phyloP scores from a whole-genome alignment of 1,140 invertebrate genomes.

The Micrasema minimum region DNA sequence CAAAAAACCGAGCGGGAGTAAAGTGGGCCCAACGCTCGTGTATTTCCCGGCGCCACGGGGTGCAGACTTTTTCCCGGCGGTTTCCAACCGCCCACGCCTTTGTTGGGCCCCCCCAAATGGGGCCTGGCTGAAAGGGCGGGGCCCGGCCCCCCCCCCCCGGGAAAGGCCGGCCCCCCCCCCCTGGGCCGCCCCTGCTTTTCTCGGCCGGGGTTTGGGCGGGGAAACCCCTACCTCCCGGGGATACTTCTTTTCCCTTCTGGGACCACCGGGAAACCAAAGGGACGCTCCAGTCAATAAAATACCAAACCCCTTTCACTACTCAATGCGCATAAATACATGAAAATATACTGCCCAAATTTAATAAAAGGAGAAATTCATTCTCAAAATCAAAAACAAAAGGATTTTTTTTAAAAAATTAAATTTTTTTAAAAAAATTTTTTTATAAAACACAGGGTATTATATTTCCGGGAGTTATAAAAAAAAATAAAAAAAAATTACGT shows the following conservation, averaged over 20 bases:
- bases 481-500: too few species aligned
- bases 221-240: conserved; percentile 40
- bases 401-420: too few species aligned
- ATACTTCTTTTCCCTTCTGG: conserved; percentile 37
- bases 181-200: conserved; percentile 35
- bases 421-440: too few species aligned
- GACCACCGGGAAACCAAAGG: conserved; percentile 28
- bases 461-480: too few species aligned
- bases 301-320: too few species aligned
- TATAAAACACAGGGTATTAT: too few species aligned
- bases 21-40: too few species aligned
- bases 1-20: too few species aligned
- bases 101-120: conserved; percentile 22
- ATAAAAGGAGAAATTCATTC: too few species aligned
- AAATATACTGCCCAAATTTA: too few species aligned
- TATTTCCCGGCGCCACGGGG: conserved; percentile 27
- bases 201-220: conserved; percentile 47
- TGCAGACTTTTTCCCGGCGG: conserved; percentile 27
- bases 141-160: conserved; percentile 34
- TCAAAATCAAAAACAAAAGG: too few species aligned
- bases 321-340: too few species aligned
- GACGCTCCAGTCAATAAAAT: conserved; percentile 41
- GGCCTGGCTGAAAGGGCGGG: conserved; percentile 43
- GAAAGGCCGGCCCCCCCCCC: conserved; percentile 20
- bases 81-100: neutral